Percentiles rank a stretch among this genome's conserved stretches.
Conservation (phyloP, 2,113 vertebrate species). For the Nycticryphes semicollaris region DNA sequence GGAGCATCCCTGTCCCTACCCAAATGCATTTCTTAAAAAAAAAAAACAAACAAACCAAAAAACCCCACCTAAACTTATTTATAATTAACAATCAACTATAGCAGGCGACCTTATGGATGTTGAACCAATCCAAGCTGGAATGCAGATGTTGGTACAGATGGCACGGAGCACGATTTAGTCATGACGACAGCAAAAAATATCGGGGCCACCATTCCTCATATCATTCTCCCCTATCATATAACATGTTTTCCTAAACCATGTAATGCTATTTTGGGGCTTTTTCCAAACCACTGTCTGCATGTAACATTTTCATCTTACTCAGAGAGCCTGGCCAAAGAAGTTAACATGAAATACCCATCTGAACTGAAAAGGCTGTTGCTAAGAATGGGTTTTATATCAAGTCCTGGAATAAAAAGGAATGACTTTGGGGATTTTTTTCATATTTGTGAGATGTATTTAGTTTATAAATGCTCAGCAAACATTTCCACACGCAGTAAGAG, state of each 20-base stretch:
- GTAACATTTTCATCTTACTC: background rate
- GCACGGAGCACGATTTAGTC: background rate
- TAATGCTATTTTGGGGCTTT: background rate
- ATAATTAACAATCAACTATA: background rate
- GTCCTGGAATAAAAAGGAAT: background rate
- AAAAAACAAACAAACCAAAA: background rate
- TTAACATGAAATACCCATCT: background rate
- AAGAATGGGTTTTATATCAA: background rate
- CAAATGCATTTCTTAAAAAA: background rate
- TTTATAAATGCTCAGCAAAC: background rate
- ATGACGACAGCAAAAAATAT: background rate
- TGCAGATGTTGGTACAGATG: background rate
- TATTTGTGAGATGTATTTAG: background rate
- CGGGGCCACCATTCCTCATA: background rate
- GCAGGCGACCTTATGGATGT: background rate
- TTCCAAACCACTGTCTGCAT: slow-evolving; percentile 7
- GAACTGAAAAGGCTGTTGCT: background rate
- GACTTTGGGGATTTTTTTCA: no score
- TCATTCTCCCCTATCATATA: background rate
- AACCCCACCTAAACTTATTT: background rate
- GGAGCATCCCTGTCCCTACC: background rate
- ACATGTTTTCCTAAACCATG: slow-evolving; percentile 4
- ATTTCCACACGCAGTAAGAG: background rate
- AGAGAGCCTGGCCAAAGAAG: background rate
- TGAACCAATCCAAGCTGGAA: background rate